Evolutionary conservation across 1,140 invertebrate species (phyloP).

Genomic region (Cyclargus thomasi): DNA sequence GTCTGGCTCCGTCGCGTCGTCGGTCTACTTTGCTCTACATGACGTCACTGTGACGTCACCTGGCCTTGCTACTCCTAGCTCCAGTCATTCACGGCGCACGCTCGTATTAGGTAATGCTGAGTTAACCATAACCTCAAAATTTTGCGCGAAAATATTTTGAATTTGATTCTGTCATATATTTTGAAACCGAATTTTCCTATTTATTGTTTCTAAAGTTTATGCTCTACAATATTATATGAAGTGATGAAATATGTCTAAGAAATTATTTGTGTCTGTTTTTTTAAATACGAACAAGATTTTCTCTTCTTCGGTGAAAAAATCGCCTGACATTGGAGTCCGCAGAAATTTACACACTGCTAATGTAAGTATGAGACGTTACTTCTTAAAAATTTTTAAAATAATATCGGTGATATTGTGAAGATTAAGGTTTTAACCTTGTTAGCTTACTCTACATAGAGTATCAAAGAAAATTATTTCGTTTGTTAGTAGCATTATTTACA

Average conservation of each 20-base stretch:
- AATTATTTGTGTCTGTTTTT: background rate
- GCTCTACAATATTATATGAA: background rate
- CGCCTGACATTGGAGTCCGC: background rate
- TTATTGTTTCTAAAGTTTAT: background rate
- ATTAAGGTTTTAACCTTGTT: too few relatives aligned
- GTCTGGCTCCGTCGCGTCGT: background rate
- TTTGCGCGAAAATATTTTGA: constrained; percentile 5
- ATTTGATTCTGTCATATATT: background rate
- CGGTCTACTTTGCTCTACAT: background rate
- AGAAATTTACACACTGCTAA: background rate
- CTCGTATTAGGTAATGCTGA: background rate
- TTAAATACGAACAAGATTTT: background rate
- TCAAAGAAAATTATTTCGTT: too few relatives aligned
- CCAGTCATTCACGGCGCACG: background rate
- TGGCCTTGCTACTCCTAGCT: background rate
- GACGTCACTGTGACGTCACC: background rate
- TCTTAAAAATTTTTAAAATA: too few relatives aligned
- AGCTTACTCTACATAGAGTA: too few relatives aligned
- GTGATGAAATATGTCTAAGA: constrained; percentile 5
- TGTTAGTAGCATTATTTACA: too few relatives aligned
- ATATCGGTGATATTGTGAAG: too few relatives aligned
- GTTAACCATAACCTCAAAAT: constrained; percentile 8
- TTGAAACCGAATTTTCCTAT: background rate
- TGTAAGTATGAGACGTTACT: background rate
- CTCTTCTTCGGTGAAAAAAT: background rate